These are phyloP conservation scores for Nothobranchius furzeri DNA, from an alignment of 2,113 vertebrate species.

Conservation along the genomic window DNA sequence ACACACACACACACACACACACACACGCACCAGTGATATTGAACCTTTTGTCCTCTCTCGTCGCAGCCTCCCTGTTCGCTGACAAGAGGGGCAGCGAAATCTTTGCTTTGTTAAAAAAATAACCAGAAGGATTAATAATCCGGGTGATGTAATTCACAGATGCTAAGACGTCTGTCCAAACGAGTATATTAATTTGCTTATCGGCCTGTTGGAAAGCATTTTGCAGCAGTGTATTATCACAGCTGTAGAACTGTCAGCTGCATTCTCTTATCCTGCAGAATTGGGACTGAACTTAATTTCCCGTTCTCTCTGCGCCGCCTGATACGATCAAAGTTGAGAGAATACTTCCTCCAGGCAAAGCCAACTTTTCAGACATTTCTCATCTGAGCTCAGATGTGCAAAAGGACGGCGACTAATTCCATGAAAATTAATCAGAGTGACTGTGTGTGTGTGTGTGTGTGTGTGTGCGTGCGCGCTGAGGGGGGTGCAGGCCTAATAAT, in stretches of 20 bases:
- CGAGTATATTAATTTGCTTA: conserved; percentile 35
- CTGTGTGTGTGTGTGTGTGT: neutral
- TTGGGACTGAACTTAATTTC: conserved; percentile 50
- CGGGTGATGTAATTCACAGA: conserved; percentile 29
- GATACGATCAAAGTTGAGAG: conserved; percentile 63
- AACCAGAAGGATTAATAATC: conserved; percentile 20
- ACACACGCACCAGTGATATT: conserved; percentile 7
- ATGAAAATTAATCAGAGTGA: conserved; percentile 60
- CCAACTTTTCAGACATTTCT: conserved; percentile 48
- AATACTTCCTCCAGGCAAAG: conserved; percentile 57
- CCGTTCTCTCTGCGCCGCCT: conserved; percentile 16
- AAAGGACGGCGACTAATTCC: conserved; percentile 62
- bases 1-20: too few relatives aligned
- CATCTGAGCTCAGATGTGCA: conserved; percentile 33
- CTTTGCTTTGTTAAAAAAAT: neutral
- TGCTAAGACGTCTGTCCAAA: conserved; percentile 39
- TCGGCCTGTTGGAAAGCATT: conserved; percentile 18
- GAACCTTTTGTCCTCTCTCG: conserved; percentile 26
- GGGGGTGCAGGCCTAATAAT: conserved; percentile 31
- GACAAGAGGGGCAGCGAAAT: conserved; percentile 22
- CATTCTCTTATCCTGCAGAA: conserved; percentile 51
- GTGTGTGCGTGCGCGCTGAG: too few relatives aligned
- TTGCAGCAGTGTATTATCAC: conserved; percentile 16
- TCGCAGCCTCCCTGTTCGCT: conserved; percentile 4
- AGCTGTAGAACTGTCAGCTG: conserved; percentile 41